Base-by-base conservation (phyloP, 2,888 invertebrate species). In the Brachypterus glaber region DNA sequence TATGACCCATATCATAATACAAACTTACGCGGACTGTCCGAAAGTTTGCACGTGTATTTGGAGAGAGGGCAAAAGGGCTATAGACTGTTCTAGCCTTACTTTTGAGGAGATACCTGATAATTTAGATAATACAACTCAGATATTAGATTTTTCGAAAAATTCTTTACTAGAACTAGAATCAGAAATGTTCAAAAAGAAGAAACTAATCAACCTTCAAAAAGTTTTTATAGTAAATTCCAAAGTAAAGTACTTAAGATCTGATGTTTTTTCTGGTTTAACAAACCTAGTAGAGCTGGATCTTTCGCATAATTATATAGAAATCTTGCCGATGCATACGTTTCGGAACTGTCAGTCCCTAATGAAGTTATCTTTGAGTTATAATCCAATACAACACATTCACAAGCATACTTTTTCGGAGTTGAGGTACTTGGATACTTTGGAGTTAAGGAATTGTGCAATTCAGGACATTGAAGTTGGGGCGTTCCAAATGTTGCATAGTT, bases 31-130 rank as follows among this genome's bases (percentile, higher is more conserved):
- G n/a, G n/a, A n/a, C n/a, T 32, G 16, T 17, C 16, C 11, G 25
- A 30, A 18, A 18, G 17, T 5, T 11, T 92, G 91, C 64, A 71
- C 77, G 36, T 92, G 92, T 71, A 89, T 88, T 62, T 91, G 91
- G 91, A 89, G 88, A 63, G 82, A 83, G 57, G 91, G 91, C 33
- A 92, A 92, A 59, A 83, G 89, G 60, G 85, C 86, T 48, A 89
- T 89, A 34, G 89, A 90, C 62, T 92, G 92, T 66, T 75, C 79
- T 32, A 79, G 82, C 43, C 80, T 81, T 58, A 79, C 77, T 34
- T 70, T 91, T 35, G 74, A 79, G 46, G 72, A 76, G 8, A 77
- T 91, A 39, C 91, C 91, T 2, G 77, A 77, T 51, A 79, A 81
- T 32, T 77, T 91, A 52, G 83, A 88, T 60, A 75, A 80, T 8